These are phyloP conservation scores for Psilopogon haemacephalus DNA, from an alignment of 2,113 vertebrate genomes.

Conservation along the genomic window DNA sequence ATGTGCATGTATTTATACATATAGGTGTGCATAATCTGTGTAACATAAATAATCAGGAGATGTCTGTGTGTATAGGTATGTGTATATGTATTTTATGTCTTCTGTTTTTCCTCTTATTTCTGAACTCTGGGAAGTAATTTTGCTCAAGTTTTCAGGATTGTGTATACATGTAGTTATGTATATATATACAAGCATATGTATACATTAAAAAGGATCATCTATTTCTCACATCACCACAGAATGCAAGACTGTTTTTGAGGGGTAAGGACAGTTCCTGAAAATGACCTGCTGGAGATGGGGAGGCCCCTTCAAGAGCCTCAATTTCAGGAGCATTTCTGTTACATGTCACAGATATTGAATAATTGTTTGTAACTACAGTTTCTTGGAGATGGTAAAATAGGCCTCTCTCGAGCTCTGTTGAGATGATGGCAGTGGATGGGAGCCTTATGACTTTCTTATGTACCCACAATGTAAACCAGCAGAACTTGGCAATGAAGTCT, in stretches of 20 bases:
- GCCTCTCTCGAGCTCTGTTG: background rate
- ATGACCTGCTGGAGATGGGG: background rate
- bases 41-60: background rate
- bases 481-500: background rate
- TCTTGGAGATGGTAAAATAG: background rate
- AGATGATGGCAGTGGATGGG: background rate
- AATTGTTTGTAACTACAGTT: background rate
- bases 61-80: too few relatives aligned
- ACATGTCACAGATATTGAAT: background rate
- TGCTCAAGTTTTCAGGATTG: too few relatives aligned
- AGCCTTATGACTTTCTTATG: background rate
- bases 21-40: background rate
- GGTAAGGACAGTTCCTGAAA: background rate
- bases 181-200: too few relatives aligned
- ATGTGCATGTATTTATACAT: background rate
- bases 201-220: too few relatives aligned
- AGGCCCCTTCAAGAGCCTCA: background rate
- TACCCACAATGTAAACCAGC: background rate
- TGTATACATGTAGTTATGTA: too few relatives aligned
- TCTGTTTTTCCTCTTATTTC: too few relatives aligned
- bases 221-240: background rate
- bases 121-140: too few relatives aligned
- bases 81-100: too few relatives aligned
- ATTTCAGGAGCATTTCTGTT: background rate
- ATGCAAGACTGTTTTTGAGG: background rate